These are phyloP conservation scores for Alsophila aescularia DNA, from an alignment of 2,888 invertebrate species.

Conservation along the genomic window DNA sequence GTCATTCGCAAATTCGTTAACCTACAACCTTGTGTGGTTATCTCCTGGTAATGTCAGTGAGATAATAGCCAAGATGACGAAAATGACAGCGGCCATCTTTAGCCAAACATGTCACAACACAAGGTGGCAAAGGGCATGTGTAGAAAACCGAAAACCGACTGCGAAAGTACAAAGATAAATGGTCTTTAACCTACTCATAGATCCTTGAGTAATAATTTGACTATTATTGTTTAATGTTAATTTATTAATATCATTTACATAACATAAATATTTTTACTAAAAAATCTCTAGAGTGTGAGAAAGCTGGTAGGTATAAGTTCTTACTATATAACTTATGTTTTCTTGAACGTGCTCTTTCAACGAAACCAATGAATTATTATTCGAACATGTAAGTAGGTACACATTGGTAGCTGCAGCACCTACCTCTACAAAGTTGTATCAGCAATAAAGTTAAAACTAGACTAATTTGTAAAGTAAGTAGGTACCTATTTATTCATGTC, in stretches of 20 bases:
- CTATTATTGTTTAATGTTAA: not conserved
- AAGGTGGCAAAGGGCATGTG: not conserved
- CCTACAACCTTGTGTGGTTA: slow-evolving; percentile 24
- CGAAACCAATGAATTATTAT: too few relatives aligned
- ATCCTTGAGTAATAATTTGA: not conserved
- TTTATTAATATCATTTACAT: not conserved
- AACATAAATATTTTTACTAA: not conserved
- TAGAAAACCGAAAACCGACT: not conserved
- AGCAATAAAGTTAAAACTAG: too few relatives aligned
- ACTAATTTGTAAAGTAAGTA: too few relatives aligned
- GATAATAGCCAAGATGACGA: slow-evolving; percentile 13
- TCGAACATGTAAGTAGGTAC: too few relatives aligned
- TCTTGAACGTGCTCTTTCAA: too few relatives aligned
- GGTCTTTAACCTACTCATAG: not conserved
- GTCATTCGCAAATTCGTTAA: slow-evolving; percentile 25
- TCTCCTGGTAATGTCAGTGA: slow-evolving; percentile 22
- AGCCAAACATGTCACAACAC: not conserved
- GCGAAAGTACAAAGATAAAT: not conserved
- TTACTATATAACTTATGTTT: too few relatives aligned
- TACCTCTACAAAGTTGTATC: too few relatives aligned
- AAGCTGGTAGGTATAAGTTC: too few relatives aligned
- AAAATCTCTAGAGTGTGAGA: too few relatives aligned
- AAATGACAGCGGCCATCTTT: not conserved
- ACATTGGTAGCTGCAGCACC: too few relatives aligned
- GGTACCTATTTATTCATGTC: too few relatives aligned